phyloP scores from a whole-genome alignment of 2,797 vertebrate genomes.

The Pangasius macronema region DNA sequence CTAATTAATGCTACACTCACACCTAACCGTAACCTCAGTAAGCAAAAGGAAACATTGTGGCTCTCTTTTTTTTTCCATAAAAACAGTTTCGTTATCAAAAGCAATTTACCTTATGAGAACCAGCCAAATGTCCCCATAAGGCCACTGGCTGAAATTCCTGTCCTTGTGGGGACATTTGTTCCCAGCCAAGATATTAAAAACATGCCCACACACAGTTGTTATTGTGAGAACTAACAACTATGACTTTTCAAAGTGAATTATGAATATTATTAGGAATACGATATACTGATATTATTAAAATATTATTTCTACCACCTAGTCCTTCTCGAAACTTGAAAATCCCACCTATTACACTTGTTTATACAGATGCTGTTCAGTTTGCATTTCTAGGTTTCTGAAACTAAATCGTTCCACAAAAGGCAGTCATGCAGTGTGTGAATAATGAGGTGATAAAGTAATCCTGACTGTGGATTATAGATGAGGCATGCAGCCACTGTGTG shows the following conservation, averaged over 20 bases:
- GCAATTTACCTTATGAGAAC: neutral
- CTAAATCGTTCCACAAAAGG: neutral
- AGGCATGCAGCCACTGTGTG: neutral
- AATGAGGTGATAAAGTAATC: constrained; percentile 5
- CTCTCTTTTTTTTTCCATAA: neutral
- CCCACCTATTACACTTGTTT: constrained; percentile 1
- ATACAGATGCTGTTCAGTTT: constrained; percentile 3
- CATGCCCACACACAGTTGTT: neutral
- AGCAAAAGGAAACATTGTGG: neutral
- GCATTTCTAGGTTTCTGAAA: neutral
- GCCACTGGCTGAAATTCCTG: neutral
- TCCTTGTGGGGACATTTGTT: neutral
- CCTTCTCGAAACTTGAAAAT: neutral
- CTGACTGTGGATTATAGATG: constrained; percentile 5
- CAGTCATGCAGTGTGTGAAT: constrained; percentile 28
- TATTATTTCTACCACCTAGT: constrained; percentile 30
- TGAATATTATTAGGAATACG: constrained; percentile 2
- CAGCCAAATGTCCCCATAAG: neutral
- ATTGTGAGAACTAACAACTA: neutral
- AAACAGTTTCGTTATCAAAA: neutral
- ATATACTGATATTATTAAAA: constrained; percentile 7
- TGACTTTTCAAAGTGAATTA: neutral
- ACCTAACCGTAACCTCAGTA: neutral
- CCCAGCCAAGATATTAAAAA: neutral
- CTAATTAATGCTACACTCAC: neutral